Evolutionary conservation across 2,113 vertebrate genomes (phyloP).

Genomic region (Eulemur rufifrons): DNA sequence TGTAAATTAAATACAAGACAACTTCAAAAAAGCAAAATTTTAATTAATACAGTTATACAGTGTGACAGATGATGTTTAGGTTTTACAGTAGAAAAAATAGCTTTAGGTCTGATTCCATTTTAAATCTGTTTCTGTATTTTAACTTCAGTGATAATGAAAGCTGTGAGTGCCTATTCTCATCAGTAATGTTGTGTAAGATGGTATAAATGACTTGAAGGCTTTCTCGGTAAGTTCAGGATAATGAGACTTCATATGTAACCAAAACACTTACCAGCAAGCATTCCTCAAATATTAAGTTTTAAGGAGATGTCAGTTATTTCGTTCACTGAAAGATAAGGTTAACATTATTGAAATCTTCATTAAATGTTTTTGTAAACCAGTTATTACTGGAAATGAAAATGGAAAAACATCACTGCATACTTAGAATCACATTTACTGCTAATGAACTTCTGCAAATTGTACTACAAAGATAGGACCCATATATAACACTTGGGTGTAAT

Average conservation of each 20-base stretch:
- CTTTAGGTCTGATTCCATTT: constrained; percentile 51
- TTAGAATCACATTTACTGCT: constrained; percentile 11
- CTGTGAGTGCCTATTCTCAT: neutral
- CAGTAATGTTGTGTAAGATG: neutral
- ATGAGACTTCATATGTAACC: constrained; percentile 29
- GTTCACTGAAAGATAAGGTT: constrained; percentile 20
- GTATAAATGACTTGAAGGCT: constrained; percentile 34
- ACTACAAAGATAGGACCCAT: neutral
- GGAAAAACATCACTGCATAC: neutral
- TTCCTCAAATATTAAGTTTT: constrained; percentile 43
- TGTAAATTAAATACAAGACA: constrained; percentile 48
- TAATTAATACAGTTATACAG: constrained; percentile 25
- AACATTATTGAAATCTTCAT: constrained; percentile 31
- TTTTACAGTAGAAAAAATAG: constrained; percentile 46
- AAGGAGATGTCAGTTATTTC: constrained; percentile 39
- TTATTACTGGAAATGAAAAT: constrained; percentile 38
- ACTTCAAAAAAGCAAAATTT: constrained; percentile 7
- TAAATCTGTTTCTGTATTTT: constrained; percentile 55
- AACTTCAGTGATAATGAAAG: constrained; percentile 22
- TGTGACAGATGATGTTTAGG: constrained; percentile 42
- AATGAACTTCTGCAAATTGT: constrained; percentile 15
- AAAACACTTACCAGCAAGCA: constrained; percentile 14
- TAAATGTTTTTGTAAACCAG: constrained; percentile 42
- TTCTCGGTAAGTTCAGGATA: constrained; percentile 42
- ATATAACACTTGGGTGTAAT: neutral